Evolutionary conservation across 2,888 invertebrate genomes (phyloP).

Genomic region (Limnephilus marmoratus): DNA sequence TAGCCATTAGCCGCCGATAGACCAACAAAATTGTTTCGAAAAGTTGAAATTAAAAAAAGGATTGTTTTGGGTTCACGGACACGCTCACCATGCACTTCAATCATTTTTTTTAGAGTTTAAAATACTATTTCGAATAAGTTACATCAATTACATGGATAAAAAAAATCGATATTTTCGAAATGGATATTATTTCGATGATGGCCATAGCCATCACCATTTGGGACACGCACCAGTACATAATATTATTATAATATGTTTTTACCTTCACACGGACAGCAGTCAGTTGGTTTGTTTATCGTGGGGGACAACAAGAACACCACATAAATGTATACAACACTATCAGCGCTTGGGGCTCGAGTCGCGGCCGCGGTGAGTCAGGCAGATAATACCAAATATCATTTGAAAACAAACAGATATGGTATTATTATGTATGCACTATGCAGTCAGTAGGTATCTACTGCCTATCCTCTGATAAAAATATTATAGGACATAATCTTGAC

Average conservation of each 20-base stretch:
- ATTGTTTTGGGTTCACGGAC: background rate
- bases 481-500: background rate
- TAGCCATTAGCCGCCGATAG: too few species aligned
- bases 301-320: conserved; percentile 26
- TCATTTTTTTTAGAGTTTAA: background rate
- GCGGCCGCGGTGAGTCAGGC: conserved; percentile 22
- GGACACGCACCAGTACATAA: background rate
- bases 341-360: background rate
- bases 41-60: background rate
- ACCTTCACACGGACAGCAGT: background rate
- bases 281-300: background rate
- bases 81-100: background rate
- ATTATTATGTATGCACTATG: background rate
- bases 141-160: background rate
- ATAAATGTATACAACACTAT: background rate
- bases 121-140: background rate
- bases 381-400: conserved; percentile 12
- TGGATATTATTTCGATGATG: background rate
- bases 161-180: background rate
- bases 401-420: background rate
- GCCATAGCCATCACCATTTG: background rate
- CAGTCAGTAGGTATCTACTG: background rate
- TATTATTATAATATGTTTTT: background rate
- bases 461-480: background rate
- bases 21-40: background rate